These are phyloP conservation scores for Anguilla japonica DNA, from an alignment of 2,113 vertebrate species.

Conservation along the genomic window DNA sequence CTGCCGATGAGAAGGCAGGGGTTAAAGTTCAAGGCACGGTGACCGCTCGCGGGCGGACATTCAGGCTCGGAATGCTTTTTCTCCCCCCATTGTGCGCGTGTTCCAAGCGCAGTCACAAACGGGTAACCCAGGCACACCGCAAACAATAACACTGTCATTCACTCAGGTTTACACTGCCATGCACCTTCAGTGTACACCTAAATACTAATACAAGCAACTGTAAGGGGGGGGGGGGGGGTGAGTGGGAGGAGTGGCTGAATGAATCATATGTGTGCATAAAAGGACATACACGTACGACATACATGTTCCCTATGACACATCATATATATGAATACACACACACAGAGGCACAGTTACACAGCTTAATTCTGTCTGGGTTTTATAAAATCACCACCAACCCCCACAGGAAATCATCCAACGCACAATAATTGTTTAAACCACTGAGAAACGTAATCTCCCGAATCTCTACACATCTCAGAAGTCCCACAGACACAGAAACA, in stretches of 20 bases:
- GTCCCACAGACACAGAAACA: neutral
- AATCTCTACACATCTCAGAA: neutral
- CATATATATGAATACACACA: neutral
- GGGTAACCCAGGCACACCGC: neutral
- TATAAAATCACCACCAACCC: neutral
- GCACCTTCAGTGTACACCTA: neutral
- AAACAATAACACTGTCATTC: neutral
- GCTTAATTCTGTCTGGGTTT: neutral
- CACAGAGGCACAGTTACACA: neutral
- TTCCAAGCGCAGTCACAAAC: neutral
- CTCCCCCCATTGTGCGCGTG: neutral
- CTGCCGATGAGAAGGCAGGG: neutral
- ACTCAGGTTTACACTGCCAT: neutral
- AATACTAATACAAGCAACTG: neutral
- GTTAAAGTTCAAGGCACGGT: neutral
- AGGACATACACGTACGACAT: neutral
- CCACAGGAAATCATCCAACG: neutral
- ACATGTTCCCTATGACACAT: neutral
- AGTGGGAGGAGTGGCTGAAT: neutral
- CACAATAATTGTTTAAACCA: neutral
- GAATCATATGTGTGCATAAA: neutral
- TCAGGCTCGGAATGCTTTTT: neutral
- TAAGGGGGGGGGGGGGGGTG: neutral
- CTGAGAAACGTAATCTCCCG: neutral
- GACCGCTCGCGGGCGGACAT: neutral